A percentile compares a stretch with the other conserved stretches of the same genome.
These are phyloP conservation scores for Achlya flavicornis DNA, from an alignment of 2,888 invertebrate species.

Conservation along the genomic window DNA sequence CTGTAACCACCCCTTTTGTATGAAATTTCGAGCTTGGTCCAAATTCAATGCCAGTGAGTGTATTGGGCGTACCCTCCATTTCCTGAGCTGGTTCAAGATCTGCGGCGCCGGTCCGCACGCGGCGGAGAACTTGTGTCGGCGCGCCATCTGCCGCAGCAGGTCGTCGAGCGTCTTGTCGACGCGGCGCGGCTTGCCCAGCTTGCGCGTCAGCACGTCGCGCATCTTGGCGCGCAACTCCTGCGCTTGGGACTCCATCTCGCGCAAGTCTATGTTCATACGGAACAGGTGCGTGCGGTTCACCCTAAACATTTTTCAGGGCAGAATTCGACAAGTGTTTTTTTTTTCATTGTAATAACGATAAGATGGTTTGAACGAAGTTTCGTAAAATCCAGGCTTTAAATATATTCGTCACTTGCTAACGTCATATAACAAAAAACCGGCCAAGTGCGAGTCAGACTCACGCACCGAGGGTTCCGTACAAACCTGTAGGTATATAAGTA, in stretches of 20 bases:
- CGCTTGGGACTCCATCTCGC: slow-evolving; percentile 86
- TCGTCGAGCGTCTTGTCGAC: slow-evolving; percentile 74
- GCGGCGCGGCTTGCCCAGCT: slow-evolving; percentile 68
- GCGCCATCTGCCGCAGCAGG: slow-evolving; percentile 67
- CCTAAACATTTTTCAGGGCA: slow-evolving; percentile 63
- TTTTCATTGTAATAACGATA: too few relatives aligned
- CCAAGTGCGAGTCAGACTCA: too few relatives aligned
- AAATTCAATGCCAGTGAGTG: too few relatives aligned
- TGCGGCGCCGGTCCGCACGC: slow-evolving; percentile 57
- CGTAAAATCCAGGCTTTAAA: too few relatives aligned
- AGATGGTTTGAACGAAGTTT: too few relatives aligned
- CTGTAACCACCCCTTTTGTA: too few relatives aligned
- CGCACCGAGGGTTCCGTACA: too few relatives aligned
- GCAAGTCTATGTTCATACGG: slow-evolving; percentile 88
- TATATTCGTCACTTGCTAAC: too few relatives aligned
- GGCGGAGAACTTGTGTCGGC: slow-evolving; percentile 69
- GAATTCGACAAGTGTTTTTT: too few relatives aligned
- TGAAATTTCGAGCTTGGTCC: too few relatives aligned
- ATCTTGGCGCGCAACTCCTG: slow-evolving; percentile 80
- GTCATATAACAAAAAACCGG: too few relatives aligned
- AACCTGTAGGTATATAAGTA: too few relatives aligned
- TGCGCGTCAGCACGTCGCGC: slow-evolving; percentile 71
- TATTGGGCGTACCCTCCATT: slow-evolving; percentile 66
- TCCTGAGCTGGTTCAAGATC: slow-evolving; percentile 56
- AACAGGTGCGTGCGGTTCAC: slow-evolving; percentile 87